Evolutionary conservation across 1,140 invertebrate genomes (phyloP), one percentile per base, ranked within the genome.

Genomic region (Aradophagus sp.): DNA sequence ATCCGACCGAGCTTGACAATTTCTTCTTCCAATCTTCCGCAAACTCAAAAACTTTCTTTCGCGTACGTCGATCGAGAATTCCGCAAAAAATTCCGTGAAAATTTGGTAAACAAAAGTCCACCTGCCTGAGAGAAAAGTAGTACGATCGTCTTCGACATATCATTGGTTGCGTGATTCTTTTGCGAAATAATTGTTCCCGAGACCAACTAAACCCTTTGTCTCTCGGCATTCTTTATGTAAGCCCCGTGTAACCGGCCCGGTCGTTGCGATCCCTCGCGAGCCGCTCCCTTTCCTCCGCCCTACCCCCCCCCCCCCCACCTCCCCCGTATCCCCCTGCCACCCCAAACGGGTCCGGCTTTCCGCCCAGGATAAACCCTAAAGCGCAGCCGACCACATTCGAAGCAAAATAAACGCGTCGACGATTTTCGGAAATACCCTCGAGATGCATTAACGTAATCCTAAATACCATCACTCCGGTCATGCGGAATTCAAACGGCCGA

Each of bases 371-470:
- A 73, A 73, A 67, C 59, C 63, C 70, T 73, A 59, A 73, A 67
- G 70, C 70, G 70, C 70, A 58, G 52, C 52, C 63, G 59, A 67
- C 70, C 56, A 67, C 70, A 63, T 61, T 67, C 59, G 42, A 69
- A 61, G 74, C 53, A 78, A 73, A 77, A 72, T 78, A 73, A 78
- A 75, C 73, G 76, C 73, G 74, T 70, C 76, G 71, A 75, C 76
- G 67, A 75, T 76, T 76, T 73, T 77, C 58, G 61, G 63, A 67
- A 74, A 75, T 59, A 67, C 69, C 58, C 48, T 62, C 56, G 68
- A 62, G 74, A 72, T 77, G 73, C 76, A 78, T 78, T 78, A 78
- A 74, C 69, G 74, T 67, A 73, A 68, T 73, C 74, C 74, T 76
- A 73, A 78, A 78, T 75, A 75, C 74, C 69, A 68, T 66, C 69